phyloP scores from a whole-genome alignment of 2,113 vertebrate genomes.

The Silurus asotus region DNA sequence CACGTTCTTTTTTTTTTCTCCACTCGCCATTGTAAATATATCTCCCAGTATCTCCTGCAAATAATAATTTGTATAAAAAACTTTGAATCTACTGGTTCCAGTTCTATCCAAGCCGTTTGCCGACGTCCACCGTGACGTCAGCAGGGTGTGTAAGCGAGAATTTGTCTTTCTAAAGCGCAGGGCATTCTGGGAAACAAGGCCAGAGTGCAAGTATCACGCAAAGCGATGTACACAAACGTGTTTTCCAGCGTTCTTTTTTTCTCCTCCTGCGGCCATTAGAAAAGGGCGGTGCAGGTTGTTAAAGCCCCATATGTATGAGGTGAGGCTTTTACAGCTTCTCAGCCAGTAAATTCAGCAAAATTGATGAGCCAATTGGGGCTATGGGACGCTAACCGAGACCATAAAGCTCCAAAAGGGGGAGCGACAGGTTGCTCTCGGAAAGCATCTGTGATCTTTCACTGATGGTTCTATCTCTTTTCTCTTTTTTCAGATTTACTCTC shows the following conservation, averaged over 20 bases:
- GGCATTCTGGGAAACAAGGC: conserved; percentile 28
- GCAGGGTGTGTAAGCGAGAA: conserved; percentile 13
- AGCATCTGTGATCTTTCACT: conserved; percentile 38
- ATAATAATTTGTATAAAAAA: background rate
- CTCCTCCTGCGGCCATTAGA: conserved; percentile 56
- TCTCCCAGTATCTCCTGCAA: background rate
- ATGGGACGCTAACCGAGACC: conserved; percentile 54
- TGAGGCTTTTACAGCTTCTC: conserved; percentile 58
- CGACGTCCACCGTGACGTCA: background rate
- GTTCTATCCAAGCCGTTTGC: too few species aligned
- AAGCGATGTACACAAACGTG: conserved; percentile 40
- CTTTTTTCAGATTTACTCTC: conserved; percentile 93
- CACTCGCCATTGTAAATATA: background rate
- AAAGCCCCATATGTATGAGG: conserved; percentile 59
- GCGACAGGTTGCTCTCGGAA: conserved; percentile 39
- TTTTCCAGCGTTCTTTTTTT: conserved; percentile 22
- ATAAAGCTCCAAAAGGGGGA: conserved; percentile 47
- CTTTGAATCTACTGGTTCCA: background rate
- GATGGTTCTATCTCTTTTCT: conserved; percentile 53
- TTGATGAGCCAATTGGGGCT: conserved; percentile 62
- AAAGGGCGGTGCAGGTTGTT: conserved; percentile 52
- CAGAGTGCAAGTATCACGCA: conserved; percentile 51
- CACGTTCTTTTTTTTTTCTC: background rate
- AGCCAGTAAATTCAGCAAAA: conserved; percentile 61
- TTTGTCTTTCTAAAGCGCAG: conserved; percentile 24